Evolutionary conservation across 2,888 invertebrate genomes (phyloP), one percentile per base, ranked within the genome.

Genomic region (Leptopilina syphax): DNA sequence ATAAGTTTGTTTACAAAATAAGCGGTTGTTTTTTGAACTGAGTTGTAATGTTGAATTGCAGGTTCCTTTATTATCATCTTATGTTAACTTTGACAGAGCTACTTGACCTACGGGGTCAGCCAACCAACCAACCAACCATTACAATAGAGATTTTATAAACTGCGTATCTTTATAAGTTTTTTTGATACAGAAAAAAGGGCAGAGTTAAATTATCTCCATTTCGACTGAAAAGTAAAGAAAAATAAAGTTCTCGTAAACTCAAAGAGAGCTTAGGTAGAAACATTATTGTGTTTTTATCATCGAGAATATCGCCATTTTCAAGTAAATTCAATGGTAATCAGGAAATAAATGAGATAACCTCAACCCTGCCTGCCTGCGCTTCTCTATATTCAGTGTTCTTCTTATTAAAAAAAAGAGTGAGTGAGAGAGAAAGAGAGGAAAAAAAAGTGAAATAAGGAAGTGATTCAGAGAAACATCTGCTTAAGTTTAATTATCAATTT

Each of bases 311-410:
- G 54, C 54, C 54, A 73, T 73, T 73, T 73, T 73, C 27, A 50
- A 50, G 13, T 73, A 73, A 73, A 73, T 54, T 34, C 50, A 50
- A 50, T 18, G 41, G 41, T 34, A 57, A 34, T n/a, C 27, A 27
- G 7, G 54, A 73, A 73, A 73, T 73, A 50, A 73, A 50, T 73
- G 73, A 73, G 73, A 73, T 73, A 73, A 73, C 73, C 73, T 73
- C 57, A 27, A 68, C 24, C 24, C 50, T 18, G 24, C 12, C 50
- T 50, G 24, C 24, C 50, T 50, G 50, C 68, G 68, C 68, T 50
- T 50, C 63, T 27, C 34, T 73, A 73, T 57, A 34, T 73, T 73
- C 57, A 73, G 57, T 73, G 57, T 73, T 73, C 73, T 57, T 57
- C 34, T 8, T 50, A 50, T 50, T 50, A 50, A 12, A 50, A 50